A percentile compares a stretch with the other conserved stretches of the same genome.
Conservation (phyloP, 2,888 invertebrate species). For the Trichacis sp. region DNA sequence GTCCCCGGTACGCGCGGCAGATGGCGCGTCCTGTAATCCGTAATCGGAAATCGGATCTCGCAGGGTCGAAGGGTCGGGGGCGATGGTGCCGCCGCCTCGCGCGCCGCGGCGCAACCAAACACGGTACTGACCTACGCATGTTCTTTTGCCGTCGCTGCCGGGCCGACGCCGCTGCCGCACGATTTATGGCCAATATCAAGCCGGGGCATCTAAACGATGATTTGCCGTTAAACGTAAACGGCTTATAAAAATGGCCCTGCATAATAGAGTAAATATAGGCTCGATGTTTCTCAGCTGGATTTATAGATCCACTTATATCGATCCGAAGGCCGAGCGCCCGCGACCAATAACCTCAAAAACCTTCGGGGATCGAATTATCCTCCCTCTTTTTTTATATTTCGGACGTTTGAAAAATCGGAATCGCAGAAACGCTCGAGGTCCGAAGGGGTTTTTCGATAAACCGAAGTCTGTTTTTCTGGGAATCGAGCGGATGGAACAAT, state of each 20-base stretch:
- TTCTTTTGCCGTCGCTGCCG: constrained; percentile 15
- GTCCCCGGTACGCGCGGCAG: constrained; percentile 53
- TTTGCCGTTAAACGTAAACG: constrained; percentile 67
- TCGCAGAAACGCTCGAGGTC: background rate
- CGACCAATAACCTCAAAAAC: constrained; percentile 52
- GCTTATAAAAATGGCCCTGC: constrained; percentile 62
- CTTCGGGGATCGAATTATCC: constrained; percentile 13
- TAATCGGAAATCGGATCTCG: constrained; percentile 37
- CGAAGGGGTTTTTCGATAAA: background rate
- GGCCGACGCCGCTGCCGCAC: constrained; percentile 48
- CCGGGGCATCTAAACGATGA: constrained; percentile 68
- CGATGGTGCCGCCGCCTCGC: constrained; percentile 55
- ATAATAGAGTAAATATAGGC: constrained; percentile 69
- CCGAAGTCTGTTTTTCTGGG: constrained; percentile 6
- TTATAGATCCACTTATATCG: constrained; percentile 64
- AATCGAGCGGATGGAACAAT: background rate
- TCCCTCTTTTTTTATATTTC: background rate
- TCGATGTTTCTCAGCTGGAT: constrained; percentile 57
- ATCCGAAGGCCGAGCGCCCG: constrained; percentile 37
- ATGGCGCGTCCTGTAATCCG: constrained; percentile 56
- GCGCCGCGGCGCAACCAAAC: constrained; percentile 27
- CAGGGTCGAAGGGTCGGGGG: constrained; percentile 24
- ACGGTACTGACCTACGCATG: constrained; percentile 64
- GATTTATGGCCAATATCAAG: constrained; percentile 65
- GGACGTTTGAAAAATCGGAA: background rate